phyloP scores from a whole-genome alignment of 2,113 vertebrate genomes.

The Fukomys damarensis region DNA sequence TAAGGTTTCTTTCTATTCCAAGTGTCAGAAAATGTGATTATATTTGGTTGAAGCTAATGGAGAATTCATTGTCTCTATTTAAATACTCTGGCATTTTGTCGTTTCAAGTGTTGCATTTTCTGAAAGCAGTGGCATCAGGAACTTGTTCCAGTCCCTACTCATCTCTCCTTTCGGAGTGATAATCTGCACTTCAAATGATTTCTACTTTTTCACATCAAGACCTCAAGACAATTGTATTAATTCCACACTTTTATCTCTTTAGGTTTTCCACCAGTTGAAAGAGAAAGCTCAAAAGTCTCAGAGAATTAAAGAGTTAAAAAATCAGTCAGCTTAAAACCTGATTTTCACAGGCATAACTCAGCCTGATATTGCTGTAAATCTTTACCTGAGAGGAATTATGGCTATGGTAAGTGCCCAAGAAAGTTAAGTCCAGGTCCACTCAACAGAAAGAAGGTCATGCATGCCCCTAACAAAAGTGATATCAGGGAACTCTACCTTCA shows the following conservation, averaged over 20 bases:
- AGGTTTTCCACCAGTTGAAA: not conserved
- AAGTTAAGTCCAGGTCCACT: not conserved
- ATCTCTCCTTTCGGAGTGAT: accelerated
- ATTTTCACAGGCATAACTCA: not conserved
- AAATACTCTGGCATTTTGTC: not conserved
- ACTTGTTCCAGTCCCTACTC: accelerated
- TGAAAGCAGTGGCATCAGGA: not conserved
- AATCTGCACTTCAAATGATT: not conserved
- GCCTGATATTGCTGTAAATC: not conserved
- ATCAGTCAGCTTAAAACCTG: not conserved
- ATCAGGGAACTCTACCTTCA: not conserved
- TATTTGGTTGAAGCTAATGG: not conserved
- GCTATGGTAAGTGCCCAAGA: not conserved
- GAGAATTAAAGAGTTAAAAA: not conserved
- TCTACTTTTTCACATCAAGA: not conserved
- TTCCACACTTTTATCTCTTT: not conserved
- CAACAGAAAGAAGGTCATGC: accelerated
- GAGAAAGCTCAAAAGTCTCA: not conserved
- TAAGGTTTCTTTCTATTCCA: not conserved
- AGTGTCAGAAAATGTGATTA: not conserved
- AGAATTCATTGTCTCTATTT: not conserved
- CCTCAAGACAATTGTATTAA: not conserved
- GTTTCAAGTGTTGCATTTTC: not conserved
- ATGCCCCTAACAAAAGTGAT: not conserved
- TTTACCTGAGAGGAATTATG: not conserved